Base-by-base conservation (phyloP, 2,113 vertebrate species). In the Genyomyrus donnyi region DNA sequence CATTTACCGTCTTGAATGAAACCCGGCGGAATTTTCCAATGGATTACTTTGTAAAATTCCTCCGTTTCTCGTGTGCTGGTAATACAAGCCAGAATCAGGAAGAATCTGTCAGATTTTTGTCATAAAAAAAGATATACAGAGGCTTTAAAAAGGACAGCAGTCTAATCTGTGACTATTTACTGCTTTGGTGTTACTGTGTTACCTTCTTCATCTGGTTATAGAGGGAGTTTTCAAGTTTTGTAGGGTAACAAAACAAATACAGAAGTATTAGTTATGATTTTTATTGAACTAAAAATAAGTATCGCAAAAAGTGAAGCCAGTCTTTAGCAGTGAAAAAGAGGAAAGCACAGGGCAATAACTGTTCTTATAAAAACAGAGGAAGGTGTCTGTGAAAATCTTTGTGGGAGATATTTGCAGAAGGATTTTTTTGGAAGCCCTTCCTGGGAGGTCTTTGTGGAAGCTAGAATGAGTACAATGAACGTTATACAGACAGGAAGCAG, bases 1-100 rank as follows among this genome's bases (percentile, higher is more conserved):
- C 90, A 93, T 92, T 92, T 89, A 84, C 88, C 39, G 93, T 94
- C 91, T 92, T 93, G 90, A 94, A 93, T 92, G 94, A 92, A 93
- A 94, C 93, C 52, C 53, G 42, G 85, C 87, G 48, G 91, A 93
- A 93, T 92, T 92, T 93, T 93, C 45, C 39, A 80, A 42, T 6
- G 35, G 74, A 35, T 80, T 42, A 42, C 35, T 80, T 42, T 42
- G 74, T 80, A 80, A 42, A 31, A 80, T 80, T 42, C 74, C 74
- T 17, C 13, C 42, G 35, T 21, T 80, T 80, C 74, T 19, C 31
- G 4, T 80, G 15, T 11, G 35, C 74, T 80, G 74, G 11, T 42
- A 80, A 39, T 80, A 80, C 35, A 80, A 39, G 62, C n/a, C 3
- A 31, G 62, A 70, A 35, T 80, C 74, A 42, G 13, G 15, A 39